Percentiles rank a stretch among this genome's conserved stretches.
Evolutionary conservation across 2,797 vertebrate genomes (phyloP).

Genomic region (Denticeps clupeoides): DNA sequence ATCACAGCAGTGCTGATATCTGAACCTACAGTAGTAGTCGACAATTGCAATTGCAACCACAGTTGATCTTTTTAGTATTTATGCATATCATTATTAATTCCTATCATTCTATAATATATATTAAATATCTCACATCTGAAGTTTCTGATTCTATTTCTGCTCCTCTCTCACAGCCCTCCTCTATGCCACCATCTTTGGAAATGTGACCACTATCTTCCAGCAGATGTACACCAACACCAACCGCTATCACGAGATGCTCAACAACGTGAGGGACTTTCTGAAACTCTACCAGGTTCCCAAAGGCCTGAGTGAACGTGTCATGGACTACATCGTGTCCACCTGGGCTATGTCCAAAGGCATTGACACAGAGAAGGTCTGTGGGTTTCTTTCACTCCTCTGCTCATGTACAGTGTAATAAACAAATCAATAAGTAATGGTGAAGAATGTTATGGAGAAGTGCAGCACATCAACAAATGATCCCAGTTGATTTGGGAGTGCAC

Average conservation of each 20-base stretch:
- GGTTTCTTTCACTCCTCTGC: not conserved
- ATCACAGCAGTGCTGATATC: too few relatives aligned
- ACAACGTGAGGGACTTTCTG: constrained; percentile 94
- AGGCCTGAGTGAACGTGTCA: constrained; percentile 94
- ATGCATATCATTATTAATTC: too few relatives aligned
- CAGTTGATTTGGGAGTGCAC: too few relatives aligned
- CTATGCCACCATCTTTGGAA: constrained; percentile 98
- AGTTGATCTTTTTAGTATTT: too few relatives aligned
- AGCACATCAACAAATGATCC: too few relatives aligned
- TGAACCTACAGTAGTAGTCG: too few relatives aligned
- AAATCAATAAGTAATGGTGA: too few relatives aligned
- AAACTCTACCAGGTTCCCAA: constrained; percentile 97
- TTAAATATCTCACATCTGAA: too few relatives aligned
- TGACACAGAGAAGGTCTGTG: constrained; percentile 88
- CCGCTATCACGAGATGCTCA: constrained; percentile 97
- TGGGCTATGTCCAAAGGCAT: constrained; percentile 99
- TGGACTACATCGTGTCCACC: constrained; percentile 98
- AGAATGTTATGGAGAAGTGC: too few relatives aligned
- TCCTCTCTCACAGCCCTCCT: constrained; percentile 64
- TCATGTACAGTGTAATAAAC: too few relatives aligned
- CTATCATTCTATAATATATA: too few relatives aligned
- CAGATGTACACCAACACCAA: constrained; percentile 99
- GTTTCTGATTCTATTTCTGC: not conserved
- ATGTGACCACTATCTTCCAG: constrained; percentile 98
- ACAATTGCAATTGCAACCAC: too few relatives aligned